phyloP scores from a whole-genome alignment of 2,797 vertebrate genomes.

The Ptychobarbus kaznakovi region DNA sequence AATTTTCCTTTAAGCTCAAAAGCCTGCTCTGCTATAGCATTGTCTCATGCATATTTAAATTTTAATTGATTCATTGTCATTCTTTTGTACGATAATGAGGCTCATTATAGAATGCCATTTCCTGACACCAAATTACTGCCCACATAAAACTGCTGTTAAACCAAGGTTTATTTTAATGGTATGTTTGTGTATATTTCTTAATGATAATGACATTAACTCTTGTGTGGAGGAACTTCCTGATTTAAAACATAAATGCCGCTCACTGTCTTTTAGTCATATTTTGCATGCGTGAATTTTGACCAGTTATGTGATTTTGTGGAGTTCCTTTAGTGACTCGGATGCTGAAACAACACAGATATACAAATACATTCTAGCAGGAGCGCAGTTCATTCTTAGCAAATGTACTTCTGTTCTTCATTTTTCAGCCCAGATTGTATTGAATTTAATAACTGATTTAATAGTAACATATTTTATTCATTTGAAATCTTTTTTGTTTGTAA shows the following conservation, averaged over 20 bases:
- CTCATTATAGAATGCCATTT: background rate
- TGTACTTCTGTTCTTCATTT: background rate
- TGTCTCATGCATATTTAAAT: background rate
- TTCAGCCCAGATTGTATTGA: background rate
- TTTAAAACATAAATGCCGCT: background rate
- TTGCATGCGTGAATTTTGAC: background rate
- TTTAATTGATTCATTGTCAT: background rate
- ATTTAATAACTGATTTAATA: background rate
- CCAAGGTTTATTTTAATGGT: background rate
- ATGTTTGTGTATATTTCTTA: conserved; percentile 1
- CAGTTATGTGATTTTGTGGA: background rate
- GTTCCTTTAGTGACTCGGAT: background rate
- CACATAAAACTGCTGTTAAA: background rate
- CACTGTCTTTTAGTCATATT: background rate
- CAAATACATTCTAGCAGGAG: conserved; percentile 1
- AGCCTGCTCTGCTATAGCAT: background rate
- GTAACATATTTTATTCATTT: background rate
- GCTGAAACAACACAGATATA: background rate
- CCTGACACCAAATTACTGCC: background rate
- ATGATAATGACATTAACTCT: background rate
- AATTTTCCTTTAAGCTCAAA: background rate
- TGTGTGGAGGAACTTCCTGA: background rate
- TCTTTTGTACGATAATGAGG: background rate
- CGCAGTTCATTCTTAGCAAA: background rate
- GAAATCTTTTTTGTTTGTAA: background rate